Evolutionary conservation across 2,888 invertebrate genomes (phyloP), one percentile per base, ranked within the genome.

Genomic region (Andrena haemorrhoa): DNA sequence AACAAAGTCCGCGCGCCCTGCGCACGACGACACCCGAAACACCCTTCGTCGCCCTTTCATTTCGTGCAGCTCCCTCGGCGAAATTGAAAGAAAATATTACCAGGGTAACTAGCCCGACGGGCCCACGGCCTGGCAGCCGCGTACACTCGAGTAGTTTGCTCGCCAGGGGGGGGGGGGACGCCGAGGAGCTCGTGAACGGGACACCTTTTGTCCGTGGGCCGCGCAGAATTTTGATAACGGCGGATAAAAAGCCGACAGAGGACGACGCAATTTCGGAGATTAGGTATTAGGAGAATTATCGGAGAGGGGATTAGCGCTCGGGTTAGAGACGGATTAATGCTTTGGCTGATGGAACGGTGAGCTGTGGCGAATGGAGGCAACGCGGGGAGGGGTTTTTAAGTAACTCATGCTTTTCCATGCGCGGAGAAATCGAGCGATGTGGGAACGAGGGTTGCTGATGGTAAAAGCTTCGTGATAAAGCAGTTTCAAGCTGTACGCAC

Each of bases 11-110:
- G 23, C 53, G 29, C 51, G 29, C 61, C 47, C 20, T 29, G 56
- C 29, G 23, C 66, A 31, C 79, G 63, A 72, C 73, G 74, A 70
- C 77, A 82, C 56, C 64, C 63, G 60, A 65, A 70, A 33, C 74
- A 49, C 66, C 79, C 76, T 72, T 29, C 51, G 72, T 60, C 53
- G 80, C 56, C 73, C 86, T 84, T 83, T 86, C 83, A 86, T 88
- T 88, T 82, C 69, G 75, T 74, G 51, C 73, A 47, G 61, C 66
- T 63, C 66, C 76, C 83, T 76, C 66, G 74, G 70, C 79, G 74
- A 90, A 90, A 92, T 91, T 90, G 89, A 92, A 92, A 90, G 91
- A 92, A 92, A 92, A 91, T 90, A 92, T 88, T 84, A 86, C 70
- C 65, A 5, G 23, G 74, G 41, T 81, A 83, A 78, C 47, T 61